Percentiles rank a stretch among this genome's conserved stretches.
These are phyloP conservation scores for Zelleria hepariella DNA, from an alignment of 2,888 invertebrate genomes.

Conservation along the genomic window DNA sequence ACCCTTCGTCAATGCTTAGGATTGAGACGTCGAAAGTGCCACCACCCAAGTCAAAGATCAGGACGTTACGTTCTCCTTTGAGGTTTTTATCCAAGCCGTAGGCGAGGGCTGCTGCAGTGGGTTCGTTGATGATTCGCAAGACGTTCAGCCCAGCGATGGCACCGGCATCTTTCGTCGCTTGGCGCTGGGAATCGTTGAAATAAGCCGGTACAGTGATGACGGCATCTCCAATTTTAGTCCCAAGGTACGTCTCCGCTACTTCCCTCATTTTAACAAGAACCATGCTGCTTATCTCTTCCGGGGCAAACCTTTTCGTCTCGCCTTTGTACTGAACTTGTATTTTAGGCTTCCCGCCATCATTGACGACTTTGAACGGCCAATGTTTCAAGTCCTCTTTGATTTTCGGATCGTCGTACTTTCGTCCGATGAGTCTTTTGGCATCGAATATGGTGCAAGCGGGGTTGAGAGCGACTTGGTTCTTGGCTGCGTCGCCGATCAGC, in stretches of 20 bases:
- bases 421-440: slow-evolving; percentile 86
- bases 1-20: slow-evolving; percentile 84
- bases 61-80: slow-evolving; percentile 37
- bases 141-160: not conserved
- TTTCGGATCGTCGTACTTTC: slow-evolving; percentile 80
- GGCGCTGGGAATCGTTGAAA: not conserved
- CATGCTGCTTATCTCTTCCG: slow-evolving; percentile 82
- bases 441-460: slow-evolving; percentile 84
- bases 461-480: slow-evolving; percentile 78
- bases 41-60: slow-evolving; percentile 16
- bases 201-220: slow-evolving; percentile 84
- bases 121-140: slow-evolving; percentile 87
- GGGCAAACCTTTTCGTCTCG: slow-evolving; percentile 73
- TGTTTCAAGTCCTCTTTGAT: slow-evolving; percentile 84
- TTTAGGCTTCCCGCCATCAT: slow-evolving; percentile 76
- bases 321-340: slow-evolving; percentile 76
- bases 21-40: slow-evolving; percentile 88
- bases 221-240: slow-evolving; percentile 76
- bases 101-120: slow-evolving; percentile 81
- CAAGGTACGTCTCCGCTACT: slow-evolving; percentile 76
- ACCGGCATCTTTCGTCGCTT: not conserved
- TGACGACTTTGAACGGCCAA: slow-evolving; percentile 85
- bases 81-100: slow-evolving; percentile 79
- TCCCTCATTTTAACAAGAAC: slow-evolving; percentile 71
- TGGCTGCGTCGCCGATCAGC: slow-evolving; percentile 79